Evolutionary conservation across 2,113 vertebrate genomes (phyloP).

Genomic region (Phrynosoma blainvillii): DNA sequence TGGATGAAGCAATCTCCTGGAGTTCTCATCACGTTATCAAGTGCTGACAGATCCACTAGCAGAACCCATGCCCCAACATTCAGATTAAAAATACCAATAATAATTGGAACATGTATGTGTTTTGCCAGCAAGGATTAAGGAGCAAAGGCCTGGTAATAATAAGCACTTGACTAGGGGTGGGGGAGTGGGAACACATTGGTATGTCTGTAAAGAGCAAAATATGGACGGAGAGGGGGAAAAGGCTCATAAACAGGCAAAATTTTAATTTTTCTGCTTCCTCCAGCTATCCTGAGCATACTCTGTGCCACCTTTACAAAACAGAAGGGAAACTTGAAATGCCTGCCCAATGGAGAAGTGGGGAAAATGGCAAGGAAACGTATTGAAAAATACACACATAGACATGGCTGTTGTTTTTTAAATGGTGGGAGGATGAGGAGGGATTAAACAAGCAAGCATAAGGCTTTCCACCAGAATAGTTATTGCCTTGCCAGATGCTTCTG

Average conservation of each 20-base stretch:
- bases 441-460: neutral
- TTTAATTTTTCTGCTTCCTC: neutral
- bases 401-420: neutral
- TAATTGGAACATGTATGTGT: neutral
- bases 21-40: conserved; percentile 34
- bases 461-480: neutral
- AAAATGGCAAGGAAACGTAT: neutral
- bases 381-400: neutral
- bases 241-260: neutral
- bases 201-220: neutral
- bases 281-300: neutral
- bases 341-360: no score
- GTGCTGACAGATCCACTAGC: neutral
- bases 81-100: neutral
- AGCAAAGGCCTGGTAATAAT: neutral
- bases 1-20: neutral
- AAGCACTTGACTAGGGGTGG: neutral
- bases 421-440: neutral
- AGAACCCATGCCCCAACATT: neutral
- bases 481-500: neutral
- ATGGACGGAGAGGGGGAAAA: no score
- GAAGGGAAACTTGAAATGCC: neutral
- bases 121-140: conserved; percentile 8
- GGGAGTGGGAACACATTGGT: neutral
- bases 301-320: neutral